These are phyloP conservation scores for Magallana nippona DNA, from an alignment of 2,888 invertebrate genomes.

Conservation along the genomic window DNA sequence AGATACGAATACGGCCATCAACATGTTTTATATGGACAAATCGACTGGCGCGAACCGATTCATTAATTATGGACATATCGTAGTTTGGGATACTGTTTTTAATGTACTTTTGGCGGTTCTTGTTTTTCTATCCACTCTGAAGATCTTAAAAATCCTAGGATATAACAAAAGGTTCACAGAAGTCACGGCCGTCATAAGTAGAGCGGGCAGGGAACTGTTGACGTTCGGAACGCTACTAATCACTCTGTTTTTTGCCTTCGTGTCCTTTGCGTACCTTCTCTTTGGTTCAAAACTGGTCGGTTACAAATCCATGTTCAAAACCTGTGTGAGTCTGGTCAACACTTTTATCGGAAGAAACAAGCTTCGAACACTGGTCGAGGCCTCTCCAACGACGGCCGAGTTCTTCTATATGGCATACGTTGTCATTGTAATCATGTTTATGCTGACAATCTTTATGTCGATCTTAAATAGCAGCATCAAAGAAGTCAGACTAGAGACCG, in stretches of 20 bases:
- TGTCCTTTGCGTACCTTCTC: slow-evolving; percentile 57
- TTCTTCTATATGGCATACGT: slow-evolving; percentile 64
- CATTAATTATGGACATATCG: slow-evolving; percentile 56
- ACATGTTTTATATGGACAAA: slow-evolving; percentile 51
- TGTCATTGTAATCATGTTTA: slow-evolving; percentile 60
- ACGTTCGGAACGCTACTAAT: slow-evolving; percentile 62
- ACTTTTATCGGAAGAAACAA: slow-evolving; percentile 65
- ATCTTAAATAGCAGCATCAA: slow-evolving; percentile 61
- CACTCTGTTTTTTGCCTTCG: slow-evolving; percentile 56
- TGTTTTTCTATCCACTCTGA: slow-evolving; percentile 60
- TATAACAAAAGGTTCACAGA: slow-evolving; percentile 61
- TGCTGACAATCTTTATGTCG: slow-evolving; percentile 64
- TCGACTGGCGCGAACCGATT: slow-evolving; percentile 39
- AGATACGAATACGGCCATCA: slow-evolving; percentile 47
- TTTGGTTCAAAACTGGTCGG: slow-evolving; percentile 59
- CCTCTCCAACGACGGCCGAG: slow-evolving; percentile 56
- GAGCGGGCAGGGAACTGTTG: slow-evolving; percentile 58
- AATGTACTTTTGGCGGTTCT: slow-evolving; percentile 58
- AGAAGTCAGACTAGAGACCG: slow-evolving; percentile 49
- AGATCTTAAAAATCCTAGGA: slow-evolving; percentile 64
- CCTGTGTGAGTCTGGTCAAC: slow-evolving; percentile 61
- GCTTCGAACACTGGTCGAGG: slow-evolving; percentile 57
- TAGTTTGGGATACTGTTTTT: slow-evolving; percentile 77
- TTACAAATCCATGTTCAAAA: slow-evolving; percentile 58
- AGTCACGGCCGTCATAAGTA: slow-evolving; percentile 56